Evolutionary conservation across 2,797 vertebrate species (phyloP), one percentile per base, ranked within the genome.

Genomic region (Sebastiscus albofasciatus): DNA sequence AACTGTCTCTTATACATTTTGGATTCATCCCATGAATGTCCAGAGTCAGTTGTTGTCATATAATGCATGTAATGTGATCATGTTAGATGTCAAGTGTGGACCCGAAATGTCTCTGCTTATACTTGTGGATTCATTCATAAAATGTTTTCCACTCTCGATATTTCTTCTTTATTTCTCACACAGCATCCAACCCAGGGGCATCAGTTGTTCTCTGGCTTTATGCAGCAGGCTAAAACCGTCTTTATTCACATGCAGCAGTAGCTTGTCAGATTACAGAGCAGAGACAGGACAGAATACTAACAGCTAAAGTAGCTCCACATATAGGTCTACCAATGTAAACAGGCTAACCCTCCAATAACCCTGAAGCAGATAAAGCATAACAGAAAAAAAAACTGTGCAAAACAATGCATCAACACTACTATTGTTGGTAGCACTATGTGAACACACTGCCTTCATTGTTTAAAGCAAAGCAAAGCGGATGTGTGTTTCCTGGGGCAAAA

Each of bases 201-300:
- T 84, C 72, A 82, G 80, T 80, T 89, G 79, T 89, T 92, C 82
- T 92, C 90, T 85, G 78, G 77, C 84, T 90, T 85, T 75, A 92
- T 92, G 88, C 88, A 89, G 86, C 84, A 93, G 93, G 85, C 85
- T 92, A 75, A 89, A 90, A 92, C 94, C 87, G 87, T 93, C 67
- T 95, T 94, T 93, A 95, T 95, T 95, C 93, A 95, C 93, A 95
- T 95, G 94, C 93, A 94, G 90, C 93, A 93, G 86, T 89, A 89
- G 93, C 88, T 91, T 82, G 82, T 90, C 88, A 93, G 93, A 88
- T 86, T 94, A 94, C 91, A 95, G 85, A 89, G 85, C 76, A 94
- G 85, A 91, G 82, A 91, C 84, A 93, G 87, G 65, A 91, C 72
- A 83, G 87, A 90, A 87, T 75, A 90, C 67, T 83, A 73, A 80